Conservation (phyloP, 2,113 vertebrate species). For the Bufo bufo region DNA sequence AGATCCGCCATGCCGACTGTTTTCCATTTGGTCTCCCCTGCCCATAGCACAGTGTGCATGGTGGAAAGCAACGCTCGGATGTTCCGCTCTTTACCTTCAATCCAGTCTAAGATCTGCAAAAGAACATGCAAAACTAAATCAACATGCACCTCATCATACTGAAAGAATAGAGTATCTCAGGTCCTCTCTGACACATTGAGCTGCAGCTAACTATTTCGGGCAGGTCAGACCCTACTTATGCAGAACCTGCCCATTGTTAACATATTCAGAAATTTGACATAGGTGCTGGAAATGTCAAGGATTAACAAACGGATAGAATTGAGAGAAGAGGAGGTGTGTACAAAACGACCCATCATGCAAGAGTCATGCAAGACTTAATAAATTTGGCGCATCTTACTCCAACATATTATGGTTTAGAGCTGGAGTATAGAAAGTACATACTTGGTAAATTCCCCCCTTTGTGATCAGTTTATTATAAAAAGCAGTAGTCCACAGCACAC, state of each 20-base stretch:
- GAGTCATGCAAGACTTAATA: too few relatives aligned
- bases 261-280: not conserved
- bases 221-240: not conserved
- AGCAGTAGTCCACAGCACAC: too few relatives aligned
- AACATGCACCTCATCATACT: not conserved
- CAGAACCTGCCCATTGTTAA: not conserved
- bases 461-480: too few relatives aligned
- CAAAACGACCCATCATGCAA: too few relatives aligned
- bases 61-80: constrained; percentile 96
- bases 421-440: too few relatives aligned
- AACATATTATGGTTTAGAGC: too few relatives aligned
- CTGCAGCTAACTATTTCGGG: not conserved
- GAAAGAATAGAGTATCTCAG: not conserved
- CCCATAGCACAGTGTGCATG: constrained; percentile 97
- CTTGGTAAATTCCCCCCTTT: too few relatives aligned
- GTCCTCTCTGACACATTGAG: not conserved
- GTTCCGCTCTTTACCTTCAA: constrained; percentile 97
- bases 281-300: too few relatives aligned
- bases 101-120: constrained; percentile 93
- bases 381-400: too few relatives aligned
- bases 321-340: not conserved
- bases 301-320: too few relatives aligned
- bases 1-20: constrained; percentile 97
- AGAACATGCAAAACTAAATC: not conserved
- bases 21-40: constrained; percentile 96